phyloP scores from a whole-genome alignment of 2,888 invertebrate genomes.

The Dilophus febrilis region DNA sequence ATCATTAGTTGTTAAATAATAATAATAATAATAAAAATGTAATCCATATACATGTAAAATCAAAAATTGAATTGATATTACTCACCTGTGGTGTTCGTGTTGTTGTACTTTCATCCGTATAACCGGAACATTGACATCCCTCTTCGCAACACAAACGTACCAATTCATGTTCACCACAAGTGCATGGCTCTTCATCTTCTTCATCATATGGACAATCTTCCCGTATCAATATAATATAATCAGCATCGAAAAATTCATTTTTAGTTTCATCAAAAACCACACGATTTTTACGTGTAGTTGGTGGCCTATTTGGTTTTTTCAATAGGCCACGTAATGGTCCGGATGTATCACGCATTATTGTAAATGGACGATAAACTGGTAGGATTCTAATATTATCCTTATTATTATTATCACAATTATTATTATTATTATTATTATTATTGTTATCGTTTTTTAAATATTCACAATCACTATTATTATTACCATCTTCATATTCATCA shows the following conservation, averaged over 20 bases:
- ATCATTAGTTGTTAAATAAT: no score
- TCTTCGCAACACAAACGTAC: conserved; percentile 48
- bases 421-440: conserved; percentile 5
- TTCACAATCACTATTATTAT: conserved; percentile 6
- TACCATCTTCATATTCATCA: conserved; percentile 1
- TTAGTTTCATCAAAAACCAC: conserved; percentile 79
- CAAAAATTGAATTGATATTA: conserved; percentile 21
- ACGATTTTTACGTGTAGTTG: conserved; percentile 51
- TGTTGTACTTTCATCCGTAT: conserved; percentile 28
- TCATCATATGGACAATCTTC: conserved; percentile 76
- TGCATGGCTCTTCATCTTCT: conserved; percentile 57
- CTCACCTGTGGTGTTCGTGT: conserved; percentile 25
- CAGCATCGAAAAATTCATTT: conserved; percentile 82
- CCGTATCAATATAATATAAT: conserved; percentile 77
- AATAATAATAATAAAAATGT: not conserved
- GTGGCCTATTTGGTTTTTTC: conserved; percentile 53
- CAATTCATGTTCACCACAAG: conserved; percentile 52
- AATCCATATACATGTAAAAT: no score
- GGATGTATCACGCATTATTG: conserved; percentile 31
- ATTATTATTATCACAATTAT: not conserved
- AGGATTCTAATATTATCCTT: not conserved
- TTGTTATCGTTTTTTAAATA: no score
- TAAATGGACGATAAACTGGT: not conserved
- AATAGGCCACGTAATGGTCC: conserved; percentile 35
- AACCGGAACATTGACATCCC: conserved; percentile 38